Evolutionary conservation across 2,888 invertebrate species (phyloP), one percentile per base, ranked within the genome.

Genomic region (Drosophila phalerata): DNA sequence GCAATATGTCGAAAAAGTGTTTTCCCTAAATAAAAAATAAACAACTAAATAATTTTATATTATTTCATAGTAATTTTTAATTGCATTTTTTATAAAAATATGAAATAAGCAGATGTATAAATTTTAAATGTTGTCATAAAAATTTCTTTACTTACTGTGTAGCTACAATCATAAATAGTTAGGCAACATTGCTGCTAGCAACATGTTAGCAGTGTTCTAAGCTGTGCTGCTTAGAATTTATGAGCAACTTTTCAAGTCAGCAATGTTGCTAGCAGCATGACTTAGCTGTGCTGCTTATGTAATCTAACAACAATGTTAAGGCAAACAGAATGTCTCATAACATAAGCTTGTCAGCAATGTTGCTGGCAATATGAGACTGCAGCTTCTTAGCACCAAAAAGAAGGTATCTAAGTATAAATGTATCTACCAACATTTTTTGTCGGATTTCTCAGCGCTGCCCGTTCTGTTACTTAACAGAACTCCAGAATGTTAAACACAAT

Each of bases 181-280:
- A n/a, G n/a, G n/a, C n/a, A 61, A 28, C 40, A 58, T 17, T 63
- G 63, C 25, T 66, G 71, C 49, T 37, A 22, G 25, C 53, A 55
- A 47, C 52, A 45, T 55, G 25, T 32, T 28, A 34, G 45, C 37
- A 34, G 55, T 10, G 9, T 28, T 1, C 19, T 4, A n/a, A 42
- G 13, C 47, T 34, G 6, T 42, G 34, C 42, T 48, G 71, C 34
- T 73, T 49, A n/a, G 13, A 37, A 5, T n/a, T 37, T 30, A 8
- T 2, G 1, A 1, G 4, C 37, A 37, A 15, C n/a, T n/a, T 37
- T 37, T 37, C 15, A 34, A 34, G 34, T 4, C 13, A 13, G 3
- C 40, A 40, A 38, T 40, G 40, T 4, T 17, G 10, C 40, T 10
- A 15, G 9, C 40, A 40, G 17, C 6, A 37, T 37, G n/a, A n/a